Evolutionary conservation across 2,113 vertebrate genomes (phyloP), one percentile per base, ranked within the genome.

Genomic region (Eclectus roratus): DNA sequence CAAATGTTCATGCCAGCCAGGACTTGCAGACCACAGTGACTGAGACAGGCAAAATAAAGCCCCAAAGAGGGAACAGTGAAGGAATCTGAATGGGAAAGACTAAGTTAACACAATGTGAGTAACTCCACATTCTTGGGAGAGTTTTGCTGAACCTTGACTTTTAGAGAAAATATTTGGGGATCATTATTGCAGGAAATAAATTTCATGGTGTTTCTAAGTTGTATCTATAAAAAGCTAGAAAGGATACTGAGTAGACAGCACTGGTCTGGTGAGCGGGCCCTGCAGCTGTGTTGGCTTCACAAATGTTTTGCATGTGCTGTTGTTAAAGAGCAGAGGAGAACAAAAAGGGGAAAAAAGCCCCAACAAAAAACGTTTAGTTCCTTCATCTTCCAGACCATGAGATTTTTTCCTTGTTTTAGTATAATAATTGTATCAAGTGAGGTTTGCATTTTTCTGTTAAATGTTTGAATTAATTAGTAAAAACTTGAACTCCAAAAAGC

Each of bases 261-360:
- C 89, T 94, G 93, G 84, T 93, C 41, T 97, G 93, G 66, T 69
- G 83, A 95, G 93, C 14, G 76, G 80, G 88, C 90, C 92, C 94
- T 92, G 81, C 97, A 98, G 97, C 98, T 98, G 98, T 91, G 94
- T 91, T 97, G 94, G 64, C 78, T 98, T 98, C 93, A 55, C 88
- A 96, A 96, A 81, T 97, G 96, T 95, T 95, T 96, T 94, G 80
- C 94, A 96, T 98, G 78, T 97, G 96, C 91, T 91, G 81, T 95
- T 97, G 93, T 96, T 95, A 31, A 97, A 97, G 89, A 96, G 83
- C 52, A 94, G 93, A 97, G 91, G 93, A 96, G 95, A 97, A 95
- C 28, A 71, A 86, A 71, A 44, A 43, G 43, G 61, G 35, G 17
- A 17, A 4, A n/a, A 80, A 80, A 95, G 13, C 69, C 74, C 52